Conservation (phyloP, 2,113 vertebrate species). For the Pangasianodon hypophthalmus region DNA sequence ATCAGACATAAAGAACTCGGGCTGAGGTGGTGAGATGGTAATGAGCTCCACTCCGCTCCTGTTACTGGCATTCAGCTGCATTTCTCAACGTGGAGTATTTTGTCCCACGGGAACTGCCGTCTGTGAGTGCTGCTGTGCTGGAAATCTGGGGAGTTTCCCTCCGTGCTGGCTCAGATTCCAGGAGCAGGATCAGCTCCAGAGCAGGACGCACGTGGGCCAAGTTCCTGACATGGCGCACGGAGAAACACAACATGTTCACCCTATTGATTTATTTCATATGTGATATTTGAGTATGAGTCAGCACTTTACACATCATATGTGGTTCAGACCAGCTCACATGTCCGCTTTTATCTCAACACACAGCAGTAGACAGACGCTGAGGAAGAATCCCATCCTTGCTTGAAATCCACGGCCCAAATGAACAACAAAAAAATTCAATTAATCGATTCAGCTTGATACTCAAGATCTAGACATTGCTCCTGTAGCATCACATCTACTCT, state of each 20-base stretch:
- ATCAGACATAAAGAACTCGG: not conserved
- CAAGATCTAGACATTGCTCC: not conserved
- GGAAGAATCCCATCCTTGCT: not conserved
- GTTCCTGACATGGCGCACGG: too few species aligned
- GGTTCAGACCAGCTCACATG: not conserved
- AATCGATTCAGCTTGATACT: not conserved
- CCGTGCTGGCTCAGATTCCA: constrained; percentile 17
- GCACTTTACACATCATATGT: not conserved
- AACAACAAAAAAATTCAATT: not conserved
- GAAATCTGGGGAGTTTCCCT: constrained; percentile 48
- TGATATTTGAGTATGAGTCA: not conserved
- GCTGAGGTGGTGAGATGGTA: not conserved
- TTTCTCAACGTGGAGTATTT: constrained; percentile 66
- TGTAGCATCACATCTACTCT: not conserved
- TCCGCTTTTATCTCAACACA: not conserved
- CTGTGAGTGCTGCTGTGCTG: not conserved
- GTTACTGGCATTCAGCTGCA: constrained; percentile 3
- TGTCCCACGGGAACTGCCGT: constrained; percentile 60
- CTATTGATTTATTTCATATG: not conserved
- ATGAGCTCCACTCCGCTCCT: constrained; percentile 13
- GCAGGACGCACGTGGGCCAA: not conserved
- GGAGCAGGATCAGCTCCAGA: not conserved
- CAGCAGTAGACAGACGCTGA: not conserved
- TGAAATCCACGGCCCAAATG: not conserved
- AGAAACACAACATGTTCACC: not conserved